Conservation (phyloP, 1,140 invertebrate genomes). For the Cephus cinctus region DNA sequence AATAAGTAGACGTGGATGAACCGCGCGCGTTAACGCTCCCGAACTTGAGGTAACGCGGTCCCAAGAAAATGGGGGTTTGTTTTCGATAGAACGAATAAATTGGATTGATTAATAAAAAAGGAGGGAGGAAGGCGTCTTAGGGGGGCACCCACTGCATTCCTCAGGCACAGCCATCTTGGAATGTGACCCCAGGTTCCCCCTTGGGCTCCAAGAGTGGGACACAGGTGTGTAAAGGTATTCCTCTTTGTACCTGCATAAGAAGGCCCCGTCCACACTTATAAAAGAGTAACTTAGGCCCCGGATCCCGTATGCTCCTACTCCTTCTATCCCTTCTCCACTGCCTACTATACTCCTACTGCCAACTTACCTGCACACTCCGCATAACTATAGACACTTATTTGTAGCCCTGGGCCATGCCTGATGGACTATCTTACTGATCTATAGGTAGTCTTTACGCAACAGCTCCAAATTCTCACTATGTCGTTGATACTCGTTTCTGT, state of each 20-base stretch:
- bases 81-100: constrained; percentile 43
- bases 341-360: neutral
- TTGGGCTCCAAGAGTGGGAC: constrained; percentile 39
- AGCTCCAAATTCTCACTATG: too few species aligned
- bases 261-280: too few species aligned
- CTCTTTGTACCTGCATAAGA: too few species aligned
- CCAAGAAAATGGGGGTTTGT: too few species aligned
- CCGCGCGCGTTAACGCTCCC: too few species aligned
- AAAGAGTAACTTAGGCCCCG: constrained; percentile 9
- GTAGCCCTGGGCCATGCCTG: too few species aligned
- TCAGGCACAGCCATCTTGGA: constrained; percentile 59
- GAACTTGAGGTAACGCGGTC: too few species aligned
- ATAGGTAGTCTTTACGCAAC: too few species aligned
- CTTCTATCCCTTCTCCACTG: neutral
- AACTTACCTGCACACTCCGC: too few species aligned
- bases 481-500: too few species aligned
- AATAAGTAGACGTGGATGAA: too few species aligned
- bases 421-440: too few species aligned
- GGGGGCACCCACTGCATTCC: constrained; percentile 58
- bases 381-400: constrained; percentile 1
- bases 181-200: constrained; percentile 55
- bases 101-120: constrained; percentile 48
- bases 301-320: neutral
- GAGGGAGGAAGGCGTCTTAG: constrained; percentile 43
- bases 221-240: constrained; percentile 16